Evolutionary conservation across 2,797 vertebrate genomes (phyloP).

Genomic region (Myotis myotis): DNA sequence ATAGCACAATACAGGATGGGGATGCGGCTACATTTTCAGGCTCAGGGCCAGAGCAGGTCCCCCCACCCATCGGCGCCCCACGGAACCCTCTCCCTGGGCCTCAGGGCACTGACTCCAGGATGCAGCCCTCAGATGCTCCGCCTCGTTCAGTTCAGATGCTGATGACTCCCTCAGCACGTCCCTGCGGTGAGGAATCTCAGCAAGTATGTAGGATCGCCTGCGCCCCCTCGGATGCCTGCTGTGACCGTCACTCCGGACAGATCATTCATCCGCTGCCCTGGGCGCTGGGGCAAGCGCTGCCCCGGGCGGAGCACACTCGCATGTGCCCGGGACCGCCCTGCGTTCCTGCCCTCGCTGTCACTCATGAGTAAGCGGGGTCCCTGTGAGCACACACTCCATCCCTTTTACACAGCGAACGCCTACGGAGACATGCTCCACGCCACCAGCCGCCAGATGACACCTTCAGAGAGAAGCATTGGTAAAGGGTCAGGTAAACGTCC

Average conservation of each 20-base stretch:
- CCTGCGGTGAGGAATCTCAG: background rate
- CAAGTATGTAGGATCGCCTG: background rate
- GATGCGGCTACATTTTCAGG: background rate
- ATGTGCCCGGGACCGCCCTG: background rate
- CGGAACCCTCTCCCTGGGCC: background rate
- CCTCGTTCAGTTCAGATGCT: background rate
- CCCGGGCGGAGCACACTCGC: too few relatives aligned
- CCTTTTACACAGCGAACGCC: background rate
- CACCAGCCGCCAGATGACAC: background rate
- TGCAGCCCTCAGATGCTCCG: background rate
- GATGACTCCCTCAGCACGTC: background rate
- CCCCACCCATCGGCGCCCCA: background rate
- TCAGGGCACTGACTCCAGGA: background rate
- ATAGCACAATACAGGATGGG: background rate
- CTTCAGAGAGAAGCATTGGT: background rate
- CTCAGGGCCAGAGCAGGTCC: background rate
- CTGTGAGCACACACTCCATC: background rate
- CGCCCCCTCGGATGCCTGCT: background rate
- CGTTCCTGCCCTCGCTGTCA: background rate
- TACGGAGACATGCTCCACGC: background rate
- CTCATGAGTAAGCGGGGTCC: background rate
- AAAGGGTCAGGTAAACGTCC: background rate
- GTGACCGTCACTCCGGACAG: background rate
- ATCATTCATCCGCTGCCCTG: too few relatives aligned
- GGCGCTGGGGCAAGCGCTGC: too few relatives aligned